Evolutionary conservation across 2,888 invertebrate genomes (phyloP), one percentile per base, ranked within the genome.

Genomic region (Eupithecia abbreviata): DNA sequence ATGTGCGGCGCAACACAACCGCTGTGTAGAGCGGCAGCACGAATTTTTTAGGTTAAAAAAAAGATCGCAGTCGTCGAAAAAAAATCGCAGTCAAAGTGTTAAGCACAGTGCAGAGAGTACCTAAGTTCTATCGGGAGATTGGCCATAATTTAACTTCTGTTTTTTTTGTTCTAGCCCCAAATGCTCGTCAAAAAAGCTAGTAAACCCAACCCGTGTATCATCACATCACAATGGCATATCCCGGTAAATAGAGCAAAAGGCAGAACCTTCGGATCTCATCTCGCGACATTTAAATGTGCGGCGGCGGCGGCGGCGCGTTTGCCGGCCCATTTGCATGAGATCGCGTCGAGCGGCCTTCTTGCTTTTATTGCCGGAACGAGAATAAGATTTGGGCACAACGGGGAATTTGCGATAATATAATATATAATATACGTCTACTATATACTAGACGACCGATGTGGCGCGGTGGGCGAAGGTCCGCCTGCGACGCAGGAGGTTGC

Each of bases 211-310:
- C 18, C 45, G 3, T 47, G 42, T 15, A 7, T 43, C 45, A 45
- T 75, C 71, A 73, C 85, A 75, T 78, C 85, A 88, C 86, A 89
- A 88, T 87, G 85, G 84, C 81, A 77, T 81, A 76, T 76, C 82
- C 86, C 89, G 87, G 87, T 90, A 93, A 93, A 93, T 91, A 93
- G 92, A 93, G 87, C 90, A 93, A 93, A 92, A 91, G 92, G 88
- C 90, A 93, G 92, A 92, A 91, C 85, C 88, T 86, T 90, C 91
- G 80, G 80, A 82, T 82, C 79, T 74, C 82, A 83, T 81, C 87
- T 87, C 83, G 90, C 89, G 93, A 93, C 93, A 92, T 93, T 92
- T 91, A 92, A 93, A 93, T 93, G 91, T 88, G 91, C 93, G 93
- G 62, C 49, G 47, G 47, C 30, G 30, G 30, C 30, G 30, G 92